These are phyloP conservation scores for Agelastica alni DNA, from an alignment of 2,888 invertebrate genomes.

Conservation along the genomic window DNA sequence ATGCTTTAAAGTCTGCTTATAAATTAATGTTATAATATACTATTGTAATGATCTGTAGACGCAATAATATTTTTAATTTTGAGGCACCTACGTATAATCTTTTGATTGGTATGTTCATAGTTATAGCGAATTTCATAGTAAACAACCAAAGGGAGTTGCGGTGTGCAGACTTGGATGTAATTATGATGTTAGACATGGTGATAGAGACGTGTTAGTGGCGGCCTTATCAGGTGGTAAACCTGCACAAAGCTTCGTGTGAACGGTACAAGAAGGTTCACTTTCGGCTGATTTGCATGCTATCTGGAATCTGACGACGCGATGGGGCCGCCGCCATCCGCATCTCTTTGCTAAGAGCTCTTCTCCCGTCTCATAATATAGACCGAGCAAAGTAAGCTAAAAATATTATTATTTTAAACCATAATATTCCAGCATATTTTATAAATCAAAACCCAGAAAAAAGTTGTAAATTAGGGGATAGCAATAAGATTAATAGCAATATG, in stretches of 20 bases:
- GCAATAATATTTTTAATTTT: too few relatives aligned
- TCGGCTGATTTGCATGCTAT: constrained; percentile 52
- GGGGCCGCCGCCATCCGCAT: constrained; percentile 33
- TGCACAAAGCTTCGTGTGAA: constrained; percentile 53
- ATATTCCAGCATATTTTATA: too few relatives aligned
- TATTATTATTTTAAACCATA: too few relatives aligned
- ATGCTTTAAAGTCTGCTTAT: too few relatives aligned
- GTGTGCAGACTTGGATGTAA: constrained; percentile 34
- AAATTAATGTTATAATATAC: too few relatives aligned
- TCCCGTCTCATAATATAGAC: not conserved
- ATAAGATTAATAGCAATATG: not conserved
- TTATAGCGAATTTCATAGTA: too few relatives aligned
- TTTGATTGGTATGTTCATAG: too few relatives aligned
- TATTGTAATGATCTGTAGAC: too few relatives aligned
- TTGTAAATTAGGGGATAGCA: not conserved
- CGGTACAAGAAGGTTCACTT: constrained; percentile 48
- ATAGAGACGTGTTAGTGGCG: constrained; percentile 40
- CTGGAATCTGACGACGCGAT: constrained; percentile 28
- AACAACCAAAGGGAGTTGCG: too few relatives aligned
- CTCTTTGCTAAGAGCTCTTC: constrained; percentile 2
- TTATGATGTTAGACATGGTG: constrained; percentile 43
- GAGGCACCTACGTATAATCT: too few relatives aligned
- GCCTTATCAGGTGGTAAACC: constrained; percentile 52
- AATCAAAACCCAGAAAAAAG: too few relatives aligned
- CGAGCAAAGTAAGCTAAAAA: too few relatives aligned